These are phyloP conservation scores for Rhinoderma darwinii DNA, from an alignment of 2,113 vertebrate species.

Conservation along the genomic window DNA sequence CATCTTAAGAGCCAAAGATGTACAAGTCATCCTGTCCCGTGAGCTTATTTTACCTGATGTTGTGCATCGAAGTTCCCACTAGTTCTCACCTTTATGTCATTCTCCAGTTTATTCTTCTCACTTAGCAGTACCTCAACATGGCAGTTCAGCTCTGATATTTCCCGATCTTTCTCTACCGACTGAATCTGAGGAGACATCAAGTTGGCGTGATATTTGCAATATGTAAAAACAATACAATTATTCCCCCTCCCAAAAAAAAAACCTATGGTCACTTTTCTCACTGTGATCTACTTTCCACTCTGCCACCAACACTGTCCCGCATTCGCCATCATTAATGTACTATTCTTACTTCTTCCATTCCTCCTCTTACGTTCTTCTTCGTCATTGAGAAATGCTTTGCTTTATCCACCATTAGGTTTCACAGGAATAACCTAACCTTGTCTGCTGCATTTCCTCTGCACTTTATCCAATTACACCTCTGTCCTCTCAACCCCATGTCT, in stretches of 20 bases:
- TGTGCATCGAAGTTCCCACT: neutral
- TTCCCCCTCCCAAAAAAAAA: too few relatives aligned
- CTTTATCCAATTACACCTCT: conserved; percentile 17
- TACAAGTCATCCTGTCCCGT: too few relatives aligned
- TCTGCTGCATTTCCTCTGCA: conserved; percentile 7
- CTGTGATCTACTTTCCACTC: neutral
- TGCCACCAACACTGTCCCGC: neutral
- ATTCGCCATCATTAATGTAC: neutral
- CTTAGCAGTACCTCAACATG: conserved; percentile 77
- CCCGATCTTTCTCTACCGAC: conserved; percentile 87
- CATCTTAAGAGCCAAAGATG: too few relatives aligned
- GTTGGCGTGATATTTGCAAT: neutral
- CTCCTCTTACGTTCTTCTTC: too few relatives aligned
- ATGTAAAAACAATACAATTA: neutral
- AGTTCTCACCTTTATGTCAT: conserved; percentile 58
- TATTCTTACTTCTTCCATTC: neutral
- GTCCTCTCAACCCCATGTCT: neutral
- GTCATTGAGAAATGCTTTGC: neutral
- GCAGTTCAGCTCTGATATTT: conserved; percentile 84
- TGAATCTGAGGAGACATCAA: conserved; percentile 78
- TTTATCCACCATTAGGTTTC: neutral
- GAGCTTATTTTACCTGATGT: neutral
- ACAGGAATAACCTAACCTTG: neutral
- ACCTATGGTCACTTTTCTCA: too few relatives aligned
- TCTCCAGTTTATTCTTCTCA: conserved; percentile 84